These are phyloP conservation scores for Atta texana DNA, from an alignment of 1,140 invertebrate genomes.

Conservation along the genomic window DNA sequence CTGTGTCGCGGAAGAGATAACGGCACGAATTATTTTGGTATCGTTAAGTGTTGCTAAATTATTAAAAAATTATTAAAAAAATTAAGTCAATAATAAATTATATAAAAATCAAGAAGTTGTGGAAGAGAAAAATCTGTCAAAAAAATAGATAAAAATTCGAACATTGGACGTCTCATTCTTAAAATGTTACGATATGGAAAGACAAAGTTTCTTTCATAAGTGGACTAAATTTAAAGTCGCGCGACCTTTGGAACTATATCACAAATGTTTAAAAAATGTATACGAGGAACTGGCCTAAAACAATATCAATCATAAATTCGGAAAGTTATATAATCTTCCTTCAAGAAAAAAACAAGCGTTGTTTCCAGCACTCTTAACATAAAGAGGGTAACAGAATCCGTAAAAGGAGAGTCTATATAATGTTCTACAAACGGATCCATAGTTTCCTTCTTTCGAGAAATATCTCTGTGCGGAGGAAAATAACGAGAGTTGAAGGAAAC, in stretches of 20 bases:
- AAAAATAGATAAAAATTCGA: not conserved
- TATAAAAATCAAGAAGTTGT: not conserved
- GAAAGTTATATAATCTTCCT: conserved; percentile 9
- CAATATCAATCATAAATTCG: conserved; percentile 3
- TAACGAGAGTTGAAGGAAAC: conserved; percentile 29
- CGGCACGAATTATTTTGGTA: not conserved
- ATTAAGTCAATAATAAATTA: conserved; percentile 6
- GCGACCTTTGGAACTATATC: not conserved
- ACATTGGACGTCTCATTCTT: not conserved
- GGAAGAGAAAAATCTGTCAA: not conserved
- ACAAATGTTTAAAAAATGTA: not conserved
- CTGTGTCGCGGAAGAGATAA: not conserved
- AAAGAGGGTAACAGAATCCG: conserved; percentile 1
- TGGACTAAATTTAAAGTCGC: conserved; percentile 4
- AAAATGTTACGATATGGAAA: not conserved
- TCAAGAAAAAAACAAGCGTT: not conserved
- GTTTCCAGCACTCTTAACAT: not conserved
- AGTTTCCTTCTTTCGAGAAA: conserved; percentile 34
- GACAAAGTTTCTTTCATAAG: not conserved
- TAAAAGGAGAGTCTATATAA: not conserved
- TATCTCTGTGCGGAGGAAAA: not conserved
- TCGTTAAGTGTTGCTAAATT: not conserved
- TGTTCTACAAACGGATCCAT: conserved; percentile 50
- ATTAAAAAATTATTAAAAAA: not conserved
- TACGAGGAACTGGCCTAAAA: not conserved